phyloP scores from a whole-genome alignment of 1,140 invertebrate species.

The Mamestra configurata region DNA sequence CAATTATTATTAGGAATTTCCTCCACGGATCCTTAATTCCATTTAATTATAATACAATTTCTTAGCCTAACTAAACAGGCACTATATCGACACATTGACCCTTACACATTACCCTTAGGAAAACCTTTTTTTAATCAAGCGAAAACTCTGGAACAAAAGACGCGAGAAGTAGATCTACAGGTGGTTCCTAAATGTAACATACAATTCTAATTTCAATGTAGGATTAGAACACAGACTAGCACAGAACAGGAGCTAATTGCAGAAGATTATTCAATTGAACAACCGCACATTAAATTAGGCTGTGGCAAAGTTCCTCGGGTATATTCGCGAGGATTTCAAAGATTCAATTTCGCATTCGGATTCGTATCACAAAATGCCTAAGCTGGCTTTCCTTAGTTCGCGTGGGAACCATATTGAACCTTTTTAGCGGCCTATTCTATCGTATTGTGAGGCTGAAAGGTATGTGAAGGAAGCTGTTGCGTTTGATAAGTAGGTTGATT shows the following conservation, averaged over 20 bases:
- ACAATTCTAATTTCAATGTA: conserved; percentile 17
- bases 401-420: conserved; percentile 28
- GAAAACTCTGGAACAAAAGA: conserved; percentile 14
- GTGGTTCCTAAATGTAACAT: conserved; percentile 11
- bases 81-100: neutral
- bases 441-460: conserved; percentile 19
- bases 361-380: conserved; percentile 38
- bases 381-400: neutral
- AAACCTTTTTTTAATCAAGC: conserved; percentile 45
- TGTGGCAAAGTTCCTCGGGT: conserved; percentile 14
- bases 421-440: conserved; percentile 45
- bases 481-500: conserved; percentile 14
- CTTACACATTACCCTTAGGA: no score
- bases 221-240: neutral
- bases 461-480: conserved; percentile 20
- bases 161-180: neutral
- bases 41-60: neutral
- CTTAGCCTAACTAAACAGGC: neutral
- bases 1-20: no score
- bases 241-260: neutral
- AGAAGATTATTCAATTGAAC: neutral
- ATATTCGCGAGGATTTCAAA: conserved; percentile 25
- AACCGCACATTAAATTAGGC: neutral
- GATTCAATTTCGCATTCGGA: conserved; percentile 26
- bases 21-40: no score